Conservation (phyloP, 2,113 vertebrate genomes). For the Sminthopsis crassicaudata region DNA sequence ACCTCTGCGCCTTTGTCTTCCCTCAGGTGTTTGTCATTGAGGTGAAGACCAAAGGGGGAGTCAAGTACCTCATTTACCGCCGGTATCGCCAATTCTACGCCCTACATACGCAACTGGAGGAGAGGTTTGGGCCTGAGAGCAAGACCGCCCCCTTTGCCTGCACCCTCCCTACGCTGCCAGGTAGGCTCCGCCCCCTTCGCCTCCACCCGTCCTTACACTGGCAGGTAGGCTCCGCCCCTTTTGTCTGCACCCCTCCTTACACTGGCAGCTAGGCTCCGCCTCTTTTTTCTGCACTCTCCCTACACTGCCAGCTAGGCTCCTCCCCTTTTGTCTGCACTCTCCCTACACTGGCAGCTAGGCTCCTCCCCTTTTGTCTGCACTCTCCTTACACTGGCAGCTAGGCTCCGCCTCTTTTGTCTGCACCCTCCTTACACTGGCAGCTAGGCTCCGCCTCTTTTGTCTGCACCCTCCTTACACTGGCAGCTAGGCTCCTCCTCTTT, state of each 20-base stretch:
- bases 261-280: slow-evolving; percentile 88
- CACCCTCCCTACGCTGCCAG: slow-evolving; percentile 91
- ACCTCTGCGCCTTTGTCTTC: neutral
- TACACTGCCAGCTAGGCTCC: rapidly evolving
- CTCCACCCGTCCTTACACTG: slow-evolving; percentile 89
- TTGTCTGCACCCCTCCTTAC: rapidly evolving
- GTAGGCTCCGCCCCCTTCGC: slow-evolving; percentile 82
- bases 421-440: neutral
- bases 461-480: slow-evolving; percentile 89
- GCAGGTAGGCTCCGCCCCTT: slow-evolving; percentile 84
- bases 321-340: neutral
- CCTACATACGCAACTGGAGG: slow-evolving; percentile 91
- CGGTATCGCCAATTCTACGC: slow-evolving; percentile 92
- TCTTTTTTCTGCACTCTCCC: slow-evolving; percentile 60
- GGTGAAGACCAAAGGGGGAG: slow-evolving; percentile 94
- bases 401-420: slow-evolving; percentile 63
- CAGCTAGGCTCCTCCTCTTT: slow-evolving; percentile 86
- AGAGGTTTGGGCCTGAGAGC: slow-evolving; percentile 87
- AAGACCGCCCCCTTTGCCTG: slow-evolving; percentile 83
- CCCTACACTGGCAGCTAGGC: neutral
- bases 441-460: slow-evolving; percentile 71
- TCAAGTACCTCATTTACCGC: slow-evolving; percentile 95
- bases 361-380: neutral
- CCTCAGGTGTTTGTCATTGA: slow-evolving; percentile 93
- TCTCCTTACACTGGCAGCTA: slow-evolving; percentile 87